Conservation (phyloP, 2,113 vertebrate genomes). For the Takifugu flavidus region DNA sequence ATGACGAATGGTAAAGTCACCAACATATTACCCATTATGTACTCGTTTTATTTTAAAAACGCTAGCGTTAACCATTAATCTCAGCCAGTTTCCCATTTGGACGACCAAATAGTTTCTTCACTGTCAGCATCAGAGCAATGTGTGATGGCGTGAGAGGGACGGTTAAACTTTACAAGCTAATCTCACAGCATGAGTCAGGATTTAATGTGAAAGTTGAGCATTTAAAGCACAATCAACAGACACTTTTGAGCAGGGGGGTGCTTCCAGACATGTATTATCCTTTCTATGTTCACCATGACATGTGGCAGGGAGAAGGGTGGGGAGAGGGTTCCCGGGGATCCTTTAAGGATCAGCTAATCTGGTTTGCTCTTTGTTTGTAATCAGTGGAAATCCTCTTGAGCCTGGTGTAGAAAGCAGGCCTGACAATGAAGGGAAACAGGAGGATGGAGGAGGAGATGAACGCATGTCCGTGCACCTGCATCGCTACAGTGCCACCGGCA, state of each 20-base stretch:
- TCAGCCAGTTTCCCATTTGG: too few species aligned
- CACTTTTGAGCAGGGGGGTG: too few species aligned
- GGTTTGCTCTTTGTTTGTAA: slow-evolving; percentile 62
- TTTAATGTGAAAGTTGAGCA: slow-evolving; percentile 35
- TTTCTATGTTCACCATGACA: not conserved
- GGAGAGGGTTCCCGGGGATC: slow-evolving; percentile 16
- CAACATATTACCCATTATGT: too few species aligned
- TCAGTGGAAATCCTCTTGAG: slow-evolving; percentile 70
- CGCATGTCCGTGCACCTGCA: slow-evolving; percentile 54
- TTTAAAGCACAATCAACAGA: not conserved
- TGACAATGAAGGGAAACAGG: slow-evolving; percentile 63
- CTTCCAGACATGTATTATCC: too few species aligned
- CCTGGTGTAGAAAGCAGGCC: slow-evolving; percentile 29
- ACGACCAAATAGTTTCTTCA: too few species aligned
- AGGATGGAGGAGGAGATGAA: slow-evolving; percentile 39
- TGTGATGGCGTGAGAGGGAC: slow-evolving; percentile 1
- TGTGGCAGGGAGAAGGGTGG: slow-evolving; percentile 7
- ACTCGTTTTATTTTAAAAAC: too few species aligned
- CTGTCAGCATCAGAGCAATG: not conserved
- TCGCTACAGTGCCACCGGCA: slow-evolving; percentile 16
- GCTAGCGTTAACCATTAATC: too few species aligned
- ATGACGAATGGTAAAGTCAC: too few species aligned
- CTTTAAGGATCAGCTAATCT: slow-evolving; percentile 62
- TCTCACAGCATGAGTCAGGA: slow-evolving; percentile 22
- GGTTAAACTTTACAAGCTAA: slow-evolving; percentile 21